phyloP scores from a whole-genome alignment of 2,888 invertebrate species.

The Brachynemurus nebulosus region DNA sequence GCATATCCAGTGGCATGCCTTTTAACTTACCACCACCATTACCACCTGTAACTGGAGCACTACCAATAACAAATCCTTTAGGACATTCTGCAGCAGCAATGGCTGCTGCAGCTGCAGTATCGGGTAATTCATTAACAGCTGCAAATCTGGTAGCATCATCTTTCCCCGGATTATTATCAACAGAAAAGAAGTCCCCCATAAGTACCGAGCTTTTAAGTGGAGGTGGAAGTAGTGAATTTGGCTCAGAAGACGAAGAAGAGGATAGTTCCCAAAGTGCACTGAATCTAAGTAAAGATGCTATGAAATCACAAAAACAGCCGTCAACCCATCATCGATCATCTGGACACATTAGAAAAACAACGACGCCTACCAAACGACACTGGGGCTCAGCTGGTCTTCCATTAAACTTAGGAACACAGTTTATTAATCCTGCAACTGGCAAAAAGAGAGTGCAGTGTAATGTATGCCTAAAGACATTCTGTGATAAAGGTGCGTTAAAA shows the following conservation, averaged over 20 bases:
- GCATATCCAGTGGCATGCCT: slow-evolving; percentile 45
- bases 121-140: slow-evolving; percentile 43
- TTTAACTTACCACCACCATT: slow-evolving; percentile 47
- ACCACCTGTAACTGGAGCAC: slow-evolving; percentile 41
- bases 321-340: slow-evolving; percentile 28
- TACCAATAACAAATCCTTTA: slow-evolving; percentile 37
- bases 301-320: slow-evolving; percentile 33
- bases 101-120: slow-evolving; percentile 47
- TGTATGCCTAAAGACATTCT: slow-evolving; percentile 96
- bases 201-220: slow-evolving; percentile 29
- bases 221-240: slow-evolving; percentile 33
- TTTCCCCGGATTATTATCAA: slow-evolving; percentile 42
- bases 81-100: slow-evolving; percentile 50
- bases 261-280: slow-evolving; percentile 47
- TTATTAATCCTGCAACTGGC: slow-evolving; percentile 83
- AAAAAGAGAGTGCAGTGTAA: slow-evolving; percentile 97
- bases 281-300: slow-evolving; percentile 45
- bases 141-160: slow-evolving; percentile 48
- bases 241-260: slow-evolving; percentile 45
- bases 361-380: slow-evolving; percentile 65
- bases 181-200: slow-evolving; percentile 37
- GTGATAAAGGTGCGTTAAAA: slow-evolving; percentile 98
- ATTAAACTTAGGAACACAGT: slow-evolving; percentile 72
- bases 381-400: slow-evolving; percentile 66
- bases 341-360: slow-evolving; percentile 44